Evolutionary conservation across 1,140 invertebrate genomes (phyloP), one percentile per base, ranked within the genome.

Genomic region (Lordiphosa stackelbergi): DNA sequence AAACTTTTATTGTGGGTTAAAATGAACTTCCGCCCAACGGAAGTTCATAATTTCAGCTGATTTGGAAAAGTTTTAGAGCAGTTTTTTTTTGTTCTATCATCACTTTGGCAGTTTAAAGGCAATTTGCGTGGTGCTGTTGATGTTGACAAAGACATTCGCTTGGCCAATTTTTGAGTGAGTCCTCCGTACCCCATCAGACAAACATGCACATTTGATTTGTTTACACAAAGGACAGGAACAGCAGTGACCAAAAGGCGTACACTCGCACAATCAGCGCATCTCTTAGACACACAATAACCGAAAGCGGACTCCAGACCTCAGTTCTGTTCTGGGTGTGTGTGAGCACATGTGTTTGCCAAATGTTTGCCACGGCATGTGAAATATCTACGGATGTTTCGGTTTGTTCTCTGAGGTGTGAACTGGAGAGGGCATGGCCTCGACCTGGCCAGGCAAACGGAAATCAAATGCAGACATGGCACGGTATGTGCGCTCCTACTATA

Each of bases 21-120:
- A 85, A 85, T 85, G 81, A 85, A 85, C 81, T 85, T 85, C 81
- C 81, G 81, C 70, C 60, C 55, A 65, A 68, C 75, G 74, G 79
- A 79, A 85, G 81, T 85, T 85, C 81, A 85, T 85, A 85, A 85
- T 81, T 83, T 81, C 69, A 83, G 64, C 77, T 81, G 77, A 81
- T 81, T 81, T 81, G 72, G 63, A 38, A 81, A 79, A 79, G 63
- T 41, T 79, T 79, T 83, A 45, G 56, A 38, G 38, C 40, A 36
- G 38, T 51, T 34, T 47, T 6, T 46, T 42, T 47, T 37, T 41
- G 9, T 37, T 55, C 48, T 9, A 35, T 41, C 55, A 31, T 64
- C 19, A 34, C 62, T 73, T 69, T 74, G 48, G 48, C 65, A 56
- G 72, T 65, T 77, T 66, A 73, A 78, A 60, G 75, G 66, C 75